Evolutionary conservation across 1,140 invertebrate species (phyloP).

Genomic region (Ganaspis sp.): DNA sequence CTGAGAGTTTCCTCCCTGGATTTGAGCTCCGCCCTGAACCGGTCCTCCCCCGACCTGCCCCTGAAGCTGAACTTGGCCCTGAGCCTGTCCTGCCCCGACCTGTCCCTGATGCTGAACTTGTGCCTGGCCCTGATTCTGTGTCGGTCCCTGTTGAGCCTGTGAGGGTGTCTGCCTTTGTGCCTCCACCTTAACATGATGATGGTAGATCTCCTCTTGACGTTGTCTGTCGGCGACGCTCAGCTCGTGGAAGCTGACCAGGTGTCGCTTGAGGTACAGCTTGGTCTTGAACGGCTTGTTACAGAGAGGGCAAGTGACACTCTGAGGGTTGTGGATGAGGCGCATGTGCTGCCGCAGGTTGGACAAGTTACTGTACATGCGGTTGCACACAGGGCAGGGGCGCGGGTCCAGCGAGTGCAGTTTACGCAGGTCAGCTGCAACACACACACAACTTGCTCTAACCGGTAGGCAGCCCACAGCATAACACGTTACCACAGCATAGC

Average conservation of each 20-base stretch:
- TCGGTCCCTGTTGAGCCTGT: conserved; percentile 49
- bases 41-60: background rate
- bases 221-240: conserved; percentile 72
- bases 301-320: conserved; percentile 83
- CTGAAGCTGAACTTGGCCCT: conserved; percentile 37
- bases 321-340: conserved; percentile 87
- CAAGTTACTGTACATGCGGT: conserved; percentile 87
- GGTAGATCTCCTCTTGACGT: conserved; percentile 74
- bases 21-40: background rate
- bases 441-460: conserved; percentile 78
- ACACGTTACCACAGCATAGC: conserved; percentile 72
- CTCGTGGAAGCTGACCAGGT: conserved; percentile 80
- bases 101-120: conserved; percentile 53
- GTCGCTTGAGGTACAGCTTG: conserved; percentile 85
- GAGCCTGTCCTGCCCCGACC: conserved; percentile 38
- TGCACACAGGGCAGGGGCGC: conserved; percentile 85
- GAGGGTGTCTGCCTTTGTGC: conserved; percentile 54
- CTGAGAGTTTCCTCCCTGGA: background rate
- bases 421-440: conserved; percentile 78
- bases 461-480: conserved; percentile 75
- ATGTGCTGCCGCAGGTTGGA: conserved; percentile 88
- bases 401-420: conserved; percentile 83
- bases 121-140: conserved; percentile 46
- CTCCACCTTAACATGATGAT: conserved; percentile 66
- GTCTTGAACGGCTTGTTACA: conserved; percentile 88